phyloP scores from a whole-genome alignment of 2,888 invertebrate species.

The Lycia hirtaria region DNA sequence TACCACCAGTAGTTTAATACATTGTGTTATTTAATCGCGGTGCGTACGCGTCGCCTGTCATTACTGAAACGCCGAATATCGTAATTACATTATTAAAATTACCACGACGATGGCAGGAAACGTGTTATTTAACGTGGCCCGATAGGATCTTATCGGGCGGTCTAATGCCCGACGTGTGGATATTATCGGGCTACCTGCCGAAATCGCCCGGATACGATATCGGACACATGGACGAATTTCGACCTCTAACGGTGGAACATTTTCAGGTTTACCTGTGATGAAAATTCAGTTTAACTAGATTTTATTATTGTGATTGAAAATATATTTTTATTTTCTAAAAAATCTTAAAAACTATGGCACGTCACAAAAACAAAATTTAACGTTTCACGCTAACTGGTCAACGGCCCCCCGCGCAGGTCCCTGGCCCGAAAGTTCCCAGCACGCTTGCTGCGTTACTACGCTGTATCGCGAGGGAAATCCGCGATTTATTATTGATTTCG shows the following conservation, averaged over 20 bases:
- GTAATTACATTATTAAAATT: conserved; percentile 84
- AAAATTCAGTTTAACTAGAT: too few species aligned
- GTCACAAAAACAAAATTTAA: too few species aligned
- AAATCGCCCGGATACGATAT: conserved; percentile 74
- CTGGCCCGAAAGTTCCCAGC: too few species aligned
- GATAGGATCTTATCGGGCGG: conserved; percentile 82
- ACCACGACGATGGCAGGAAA: conserved; percentile 83
- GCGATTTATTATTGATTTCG: too few species aligned
- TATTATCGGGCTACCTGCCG: conserved; percentile 80
- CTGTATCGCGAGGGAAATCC: too few species aligned
- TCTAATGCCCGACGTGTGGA: conserved; percentile 83
- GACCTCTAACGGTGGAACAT: conserved; percentile 48
- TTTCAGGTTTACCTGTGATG: conserved; percentile 22
- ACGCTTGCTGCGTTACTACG: too few species aligned
- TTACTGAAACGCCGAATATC: conserved; percentile 76
- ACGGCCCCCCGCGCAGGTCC: too few species aligned
- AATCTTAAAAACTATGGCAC: too few species aligned
- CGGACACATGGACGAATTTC: conserved; percentile 61
- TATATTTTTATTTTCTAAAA: too few species aligned
- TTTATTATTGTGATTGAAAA: too few species aligned
- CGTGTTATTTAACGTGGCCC: conserved; percentile 81
- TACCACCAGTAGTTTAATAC: conserved; percentile 46
- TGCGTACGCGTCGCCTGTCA: conserved; percentile 60
- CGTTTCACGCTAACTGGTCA: too few species aligned
- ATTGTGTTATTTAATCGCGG: conserved; percentile 61